Evolutionary conservation across 1,140 invertebrate species (phyloP).

Genomic region (Halictus rubicundus): DNA sequence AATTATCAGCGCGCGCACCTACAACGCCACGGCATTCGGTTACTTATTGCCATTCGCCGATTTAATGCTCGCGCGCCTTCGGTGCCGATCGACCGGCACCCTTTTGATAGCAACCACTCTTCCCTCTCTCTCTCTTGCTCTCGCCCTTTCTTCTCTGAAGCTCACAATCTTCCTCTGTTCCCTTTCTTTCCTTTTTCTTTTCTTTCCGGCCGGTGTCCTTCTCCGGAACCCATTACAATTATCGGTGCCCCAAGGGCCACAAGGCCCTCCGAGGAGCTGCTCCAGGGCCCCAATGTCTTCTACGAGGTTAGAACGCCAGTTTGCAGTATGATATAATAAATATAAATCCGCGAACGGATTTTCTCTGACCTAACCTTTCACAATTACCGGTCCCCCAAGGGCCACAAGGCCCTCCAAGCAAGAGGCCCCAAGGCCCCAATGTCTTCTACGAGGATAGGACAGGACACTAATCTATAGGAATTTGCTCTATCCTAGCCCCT

Average conservation of each 20-base stretch:
- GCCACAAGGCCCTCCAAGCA: background rate
- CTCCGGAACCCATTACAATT: conserved; percentile 71
- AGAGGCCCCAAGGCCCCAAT: background rate
- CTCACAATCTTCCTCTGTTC: background rate
- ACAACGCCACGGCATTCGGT: conserved; percentile 79
- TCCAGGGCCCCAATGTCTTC: background rate
- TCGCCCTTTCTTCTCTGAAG: background rate
- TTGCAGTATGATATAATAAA: too few relatives aligned
- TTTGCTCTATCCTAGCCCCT: too few relatives aligned
- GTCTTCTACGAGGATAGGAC: too few relatives aligned
- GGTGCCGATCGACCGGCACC: conserved; percentile 60
- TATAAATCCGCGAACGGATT: background rate
- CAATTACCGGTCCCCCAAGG: background rate
- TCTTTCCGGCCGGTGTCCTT: conserved; percentile 15
- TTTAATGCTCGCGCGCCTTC: conserved; percentile 72
- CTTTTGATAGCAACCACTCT: conserved; percentile 68
- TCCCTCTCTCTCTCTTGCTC: conserved; percentile 5
- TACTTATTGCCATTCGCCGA: conserved; percentile 76
- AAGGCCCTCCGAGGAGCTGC: too few relatives aligned
- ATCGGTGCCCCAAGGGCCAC: conserved; percentile 45
- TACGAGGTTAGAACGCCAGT: too few relatives aligned
- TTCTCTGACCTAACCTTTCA: too few relatives aligned
- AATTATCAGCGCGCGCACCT: conserved; percentile 80
- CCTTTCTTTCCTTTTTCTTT: conserved; percentile 42
- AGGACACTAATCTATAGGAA: too few relatives aligned